These are phyloP conservation scores for Oreotrochilus melanogaster DNA, from an alignment of 2,113 vertebrate genomes.

Conservation along the genomic window DNA sequence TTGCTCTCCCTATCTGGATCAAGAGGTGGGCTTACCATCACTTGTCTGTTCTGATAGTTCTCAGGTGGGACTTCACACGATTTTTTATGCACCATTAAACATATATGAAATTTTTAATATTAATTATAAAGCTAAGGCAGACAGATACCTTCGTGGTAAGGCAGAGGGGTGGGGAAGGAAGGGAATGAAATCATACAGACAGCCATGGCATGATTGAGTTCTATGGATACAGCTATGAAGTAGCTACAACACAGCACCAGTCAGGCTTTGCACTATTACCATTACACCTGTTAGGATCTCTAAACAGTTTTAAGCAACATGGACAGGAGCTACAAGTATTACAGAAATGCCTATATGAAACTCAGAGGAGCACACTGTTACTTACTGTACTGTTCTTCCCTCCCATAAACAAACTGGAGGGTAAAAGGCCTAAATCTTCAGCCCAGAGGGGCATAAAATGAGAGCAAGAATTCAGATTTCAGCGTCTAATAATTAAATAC, in stretches of 20 bases:
- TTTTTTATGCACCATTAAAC: background rate
- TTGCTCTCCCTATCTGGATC: background rate
- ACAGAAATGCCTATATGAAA: background rate
- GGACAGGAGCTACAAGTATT: background rate
- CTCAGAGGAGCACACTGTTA: background rate
- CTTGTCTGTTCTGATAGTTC: background rate
- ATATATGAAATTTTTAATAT: background rate
- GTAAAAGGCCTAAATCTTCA: background rate
- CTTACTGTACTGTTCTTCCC: background rate
- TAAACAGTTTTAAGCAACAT: background rate
- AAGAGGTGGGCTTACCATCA: background rate
- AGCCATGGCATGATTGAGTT: background rate
- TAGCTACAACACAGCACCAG: background rate
- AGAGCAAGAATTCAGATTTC: background rate
- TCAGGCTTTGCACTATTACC: background rate
- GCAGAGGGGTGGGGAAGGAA: background rate
- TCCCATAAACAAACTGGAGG: background rate
- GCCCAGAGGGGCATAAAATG: background rate
- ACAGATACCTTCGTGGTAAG: background rate
- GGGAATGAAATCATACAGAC: background rate
- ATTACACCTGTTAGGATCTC: background rate
- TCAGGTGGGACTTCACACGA: fast-evolving
- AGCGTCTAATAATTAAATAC: background rate
- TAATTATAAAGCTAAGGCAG: background rate
- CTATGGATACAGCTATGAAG: background rate